Conservation (phyloP, 2,888 invertebrate species). For the Archips xylosteana region DNA sequence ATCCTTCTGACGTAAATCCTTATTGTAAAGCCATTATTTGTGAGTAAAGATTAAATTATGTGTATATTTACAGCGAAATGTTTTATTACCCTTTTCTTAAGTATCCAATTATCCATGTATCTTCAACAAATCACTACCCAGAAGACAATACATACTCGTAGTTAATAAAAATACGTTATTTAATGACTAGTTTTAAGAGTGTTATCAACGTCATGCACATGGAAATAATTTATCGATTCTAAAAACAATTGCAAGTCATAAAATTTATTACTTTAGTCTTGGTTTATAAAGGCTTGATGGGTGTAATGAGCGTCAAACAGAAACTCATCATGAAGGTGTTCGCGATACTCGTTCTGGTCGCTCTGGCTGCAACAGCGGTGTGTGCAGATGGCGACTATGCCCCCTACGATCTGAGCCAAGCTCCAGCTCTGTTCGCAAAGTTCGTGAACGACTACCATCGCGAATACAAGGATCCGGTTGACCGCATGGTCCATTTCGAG, state of each 20-base stretch:
- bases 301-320: neutral
- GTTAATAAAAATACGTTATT: neutral
- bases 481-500: conserved; percentile 11
- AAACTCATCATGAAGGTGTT: neutral
- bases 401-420: conserved; percentile 4
- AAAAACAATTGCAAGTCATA: neutral
- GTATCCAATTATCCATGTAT: neutral
- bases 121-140: neutral
- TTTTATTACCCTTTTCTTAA: neutral
- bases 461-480: conserved; percentile 13
- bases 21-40: conserved; percentile 13
- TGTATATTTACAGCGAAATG: neutral
- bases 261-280: neutral
- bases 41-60: conserved; percentile 1
- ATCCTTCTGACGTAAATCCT: conserved; percentile 25
- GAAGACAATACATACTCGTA: neutral
- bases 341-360: neutral
- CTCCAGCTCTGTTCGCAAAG: conserved; percentile 6
- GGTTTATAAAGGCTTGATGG: neutral
- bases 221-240: neutral
- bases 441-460: conserved; percentile 12
- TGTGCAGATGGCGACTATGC: neutral
- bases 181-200: neutral
- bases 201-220: neutral
- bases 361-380: neutral